A percentile compares a stretch with the other conserved stretches of the same genome.
Conservation (phyloP, 2,888 invertebrate species). For the Polyommatus iphigenia region DNA sequence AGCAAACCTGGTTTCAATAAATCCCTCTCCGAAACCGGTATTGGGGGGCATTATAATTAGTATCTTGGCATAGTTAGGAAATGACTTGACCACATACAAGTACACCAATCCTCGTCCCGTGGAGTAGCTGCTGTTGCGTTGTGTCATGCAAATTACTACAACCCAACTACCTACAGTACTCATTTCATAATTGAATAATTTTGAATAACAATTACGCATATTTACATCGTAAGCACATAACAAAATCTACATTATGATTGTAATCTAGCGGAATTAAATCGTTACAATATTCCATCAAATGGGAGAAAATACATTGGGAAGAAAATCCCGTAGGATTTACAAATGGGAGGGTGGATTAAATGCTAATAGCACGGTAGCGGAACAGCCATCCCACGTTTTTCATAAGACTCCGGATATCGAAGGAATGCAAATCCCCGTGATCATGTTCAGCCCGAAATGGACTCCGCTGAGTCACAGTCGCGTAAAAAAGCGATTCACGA, state of each 20-base stretch:
- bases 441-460: conserved; percentile 46
- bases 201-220: conserved; percentile 27
- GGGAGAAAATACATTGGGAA: neutral
- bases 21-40: too few relatives aligned
- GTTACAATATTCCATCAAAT: neutral
- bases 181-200: conserved; percentile 23
- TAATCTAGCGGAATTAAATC: neutral
- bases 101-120: neutral
- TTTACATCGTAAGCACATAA: neutral
- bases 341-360: conserved; percentile 38
- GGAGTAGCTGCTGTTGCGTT: neutral
- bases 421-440: conserved; percentile 61
- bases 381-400: conserved; percentile 41
- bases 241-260: conserved; percentile 4
- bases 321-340: neutral
- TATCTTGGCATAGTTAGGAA: neutral
- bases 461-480: conserved; percentile 48
- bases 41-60: too few relatives aligned
- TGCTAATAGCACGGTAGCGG: conserved; percentile 58
- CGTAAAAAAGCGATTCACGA: conserved; percentile 4
- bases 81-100: neutral
- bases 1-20: too few relatives aligned
- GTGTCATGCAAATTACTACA: conserved; percentile 9
- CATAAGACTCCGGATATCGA: conserved; percentile 47
- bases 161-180: conserved; percentile 1